Percentiles rank a stretch among this genome's conserved stretches.
Evolutionary conservation across 2,113 vertebrate genomes (phyloP).

Genomic region (Zosterops hypoxanthus): DNA sequence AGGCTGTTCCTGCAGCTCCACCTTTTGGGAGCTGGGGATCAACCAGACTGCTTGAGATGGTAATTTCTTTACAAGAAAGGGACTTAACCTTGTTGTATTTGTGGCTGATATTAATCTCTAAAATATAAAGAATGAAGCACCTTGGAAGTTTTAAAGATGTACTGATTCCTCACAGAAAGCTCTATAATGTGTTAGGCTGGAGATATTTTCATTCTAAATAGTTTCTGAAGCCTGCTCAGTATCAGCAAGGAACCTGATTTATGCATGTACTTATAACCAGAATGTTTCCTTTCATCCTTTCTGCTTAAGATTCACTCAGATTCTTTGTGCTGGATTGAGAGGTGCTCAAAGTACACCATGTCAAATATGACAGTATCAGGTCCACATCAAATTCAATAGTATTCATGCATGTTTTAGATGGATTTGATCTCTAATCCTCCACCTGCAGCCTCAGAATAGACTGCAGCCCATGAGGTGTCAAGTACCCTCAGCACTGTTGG

Average conservation of each 20-base stretch:
- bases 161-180: background rate
- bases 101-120: background rate
- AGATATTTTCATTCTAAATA: background rate
- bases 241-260: background rate
- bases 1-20: conserved; percentile 45
- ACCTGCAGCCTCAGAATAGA: background rate
- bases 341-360: background rate
- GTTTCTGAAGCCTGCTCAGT: background rate
- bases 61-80: background rate
- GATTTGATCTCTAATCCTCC: background rate
- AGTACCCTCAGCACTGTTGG: background rate
- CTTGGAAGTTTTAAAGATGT: background rate
- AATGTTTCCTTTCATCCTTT: background rate
- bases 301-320: background rate
- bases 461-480: background rate
- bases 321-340: background rate
- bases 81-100: background rate
- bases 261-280: background rate
- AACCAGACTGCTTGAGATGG: background rate
- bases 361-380: background rate
- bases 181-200: background rate
- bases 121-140: background rate
- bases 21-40: conserved; percentile 12
- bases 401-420: background rate
- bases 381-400: background rate